Percentiles rank a stretch among this genome's conserved stretches.
phyloP scores from a whole-genome alignment of 2,797 vertebrate genomes.

The Pangasius macronema region DNA sequence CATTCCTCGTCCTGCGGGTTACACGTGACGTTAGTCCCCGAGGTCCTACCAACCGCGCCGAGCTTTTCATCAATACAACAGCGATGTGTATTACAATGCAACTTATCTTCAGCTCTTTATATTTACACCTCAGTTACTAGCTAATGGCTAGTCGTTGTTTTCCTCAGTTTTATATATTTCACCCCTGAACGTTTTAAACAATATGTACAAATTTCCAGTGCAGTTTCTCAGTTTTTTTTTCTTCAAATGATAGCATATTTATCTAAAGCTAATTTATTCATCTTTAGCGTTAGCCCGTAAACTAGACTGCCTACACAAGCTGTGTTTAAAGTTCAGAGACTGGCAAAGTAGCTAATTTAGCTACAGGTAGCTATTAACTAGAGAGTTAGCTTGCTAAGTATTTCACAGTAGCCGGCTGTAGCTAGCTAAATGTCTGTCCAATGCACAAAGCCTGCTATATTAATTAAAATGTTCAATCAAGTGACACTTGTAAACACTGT shows the following conservation, averaged over 20 bases:
- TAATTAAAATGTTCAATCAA: not conserved
- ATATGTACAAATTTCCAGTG: not conserved
- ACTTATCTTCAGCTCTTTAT: not conserved
- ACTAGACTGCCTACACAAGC: not conserved
- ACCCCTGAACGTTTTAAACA: not conserved
- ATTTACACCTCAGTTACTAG: not conserved
- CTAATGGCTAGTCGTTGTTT: not conserved
- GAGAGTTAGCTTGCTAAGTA: not conserved
- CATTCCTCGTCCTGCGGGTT: constrained; percentile 87
- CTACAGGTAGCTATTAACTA: not conserved
- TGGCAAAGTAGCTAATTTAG: not conserved
- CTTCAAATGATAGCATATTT: not conserved
- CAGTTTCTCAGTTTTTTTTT: no score
- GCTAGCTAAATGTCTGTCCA: not conserved
- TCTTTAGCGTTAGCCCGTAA: not conserved
- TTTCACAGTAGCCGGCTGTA: not conserved
- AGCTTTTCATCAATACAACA: not conserved
- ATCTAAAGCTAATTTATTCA: not conserved
- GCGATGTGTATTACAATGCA: not conserved
- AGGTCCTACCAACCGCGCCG: not conserved
- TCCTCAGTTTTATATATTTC: not conserved
- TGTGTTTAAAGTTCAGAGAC: no score
- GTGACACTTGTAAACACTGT: not conserved
- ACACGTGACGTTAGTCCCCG: not conserved
- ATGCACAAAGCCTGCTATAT: not conserved